These are phyloP conservation scores for Hydroisotoma schaefferi DNA, from an alignment of 2,888 invertebrate species.

Conservation along the genomic window DNA sequence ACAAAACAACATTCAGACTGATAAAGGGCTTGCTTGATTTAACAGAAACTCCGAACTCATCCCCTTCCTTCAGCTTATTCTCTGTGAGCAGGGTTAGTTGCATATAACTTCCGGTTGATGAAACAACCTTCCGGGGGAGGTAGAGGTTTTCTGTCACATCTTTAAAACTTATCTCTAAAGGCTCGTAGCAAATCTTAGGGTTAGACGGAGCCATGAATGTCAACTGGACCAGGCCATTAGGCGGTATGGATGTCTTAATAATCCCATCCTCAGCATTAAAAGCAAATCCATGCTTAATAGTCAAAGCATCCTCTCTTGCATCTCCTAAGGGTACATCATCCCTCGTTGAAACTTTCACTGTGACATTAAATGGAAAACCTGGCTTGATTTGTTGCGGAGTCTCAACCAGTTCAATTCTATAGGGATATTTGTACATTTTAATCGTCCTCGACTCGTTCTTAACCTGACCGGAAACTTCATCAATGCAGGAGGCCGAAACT, in stretches of 20 bases:
- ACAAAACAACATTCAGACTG: constrained; percentile 69
- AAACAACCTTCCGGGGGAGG: constrained; percentile 18
- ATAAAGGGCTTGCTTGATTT: constrained; percentile 70
- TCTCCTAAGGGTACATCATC: constrained; percentile 62
- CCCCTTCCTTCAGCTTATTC: constrained; percentile 57
- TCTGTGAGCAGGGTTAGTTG: constrained; percentile 16
- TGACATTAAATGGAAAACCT: constrained; percentile 54
- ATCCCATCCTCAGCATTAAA: constrained; percentile 58
- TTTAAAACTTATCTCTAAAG: constrained; percentile 22
- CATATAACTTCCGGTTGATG: constrained; percentile 21
- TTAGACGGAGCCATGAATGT: constrained; percentile 35
- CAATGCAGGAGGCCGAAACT: constrained; percentile 19
- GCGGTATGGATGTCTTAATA: constrained; percentile 59
- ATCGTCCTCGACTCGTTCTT: constrained; percentile 16
- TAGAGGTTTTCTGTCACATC: constrained; percentile 22
- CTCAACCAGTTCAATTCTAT: constrained; percentile 70
- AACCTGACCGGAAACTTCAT: constrained; percentile 17
- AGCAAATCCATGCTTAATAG: constrained; percentile 61
- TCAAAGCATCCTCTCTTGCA: constrained; percentile 50
- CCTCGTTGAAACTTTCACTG: constrained; percentile 64
- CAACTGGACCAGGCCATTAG: constrained; percentile 56
- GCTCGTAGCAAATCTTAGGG: constrained; percentile 12
- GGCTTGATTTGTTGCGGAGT: constrained; percentile 84
- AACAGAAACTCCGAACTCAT: constrained; percentile 67
- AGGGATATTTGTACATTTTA: constrained; percentile 67